These are phyloP conservation scores for Philotrypesis tridentata DNA, from an alignment of 1,140 invertebrate genomes.

Conservation along the genomic window DNA sequence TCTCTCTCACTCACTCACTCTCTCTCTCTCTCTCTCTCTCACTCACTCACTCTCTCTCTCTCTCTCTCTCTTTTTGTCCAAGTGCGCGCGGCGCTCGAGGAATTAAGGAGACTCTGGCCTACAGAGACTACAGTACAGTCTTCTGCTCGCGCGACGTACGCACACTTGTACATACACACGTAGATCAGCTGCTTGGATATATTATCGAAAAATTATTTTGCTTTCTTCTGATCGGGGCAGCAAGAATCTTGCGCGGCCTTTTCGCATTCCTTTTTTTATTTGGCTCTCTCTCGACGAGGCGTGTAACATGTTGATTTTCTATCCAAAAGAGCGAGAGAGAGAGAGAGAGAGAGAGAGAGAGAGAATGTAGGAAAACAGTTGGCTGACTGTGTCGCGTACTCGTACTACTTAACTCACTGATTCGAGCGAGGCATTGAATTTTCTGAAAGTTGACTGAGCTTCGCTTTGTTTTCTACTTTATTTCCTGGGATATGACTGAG, in stretches of 20 bases:
- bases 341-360: no score
- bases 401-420: background rate
- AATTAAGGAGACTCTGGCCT: conserved; percentile 12
- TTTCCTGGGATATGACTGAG: background rate
- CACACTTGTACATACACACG: background rate
- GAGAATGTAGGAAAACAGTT: background rate
- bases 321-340: no score
- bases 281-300: background rate
- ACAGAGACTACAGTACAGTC: background rate
- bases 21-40: conserved; percentile 51
- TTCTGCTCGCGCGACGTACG: background rate
- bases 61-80: conserved; percentile 43
- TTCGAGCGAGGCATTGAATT: background rate
- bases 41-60: conserved; percentile 50
- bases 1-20: conserved; percentile 49
- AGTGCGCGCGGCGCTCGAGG: conserved; percentile 12
- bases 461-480: background rate
- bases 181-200: background rate
- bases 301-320: background rate
- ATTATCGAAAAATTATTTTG: conserved; percentile 22
- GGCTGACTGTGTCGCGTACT: background rate
- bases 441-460: background rate
- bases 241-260: background rate
- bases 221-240: no score
- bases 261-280: background rate